Conservation (phyloP, 23 tunicate genomes). For the Styela clava region DNA sequence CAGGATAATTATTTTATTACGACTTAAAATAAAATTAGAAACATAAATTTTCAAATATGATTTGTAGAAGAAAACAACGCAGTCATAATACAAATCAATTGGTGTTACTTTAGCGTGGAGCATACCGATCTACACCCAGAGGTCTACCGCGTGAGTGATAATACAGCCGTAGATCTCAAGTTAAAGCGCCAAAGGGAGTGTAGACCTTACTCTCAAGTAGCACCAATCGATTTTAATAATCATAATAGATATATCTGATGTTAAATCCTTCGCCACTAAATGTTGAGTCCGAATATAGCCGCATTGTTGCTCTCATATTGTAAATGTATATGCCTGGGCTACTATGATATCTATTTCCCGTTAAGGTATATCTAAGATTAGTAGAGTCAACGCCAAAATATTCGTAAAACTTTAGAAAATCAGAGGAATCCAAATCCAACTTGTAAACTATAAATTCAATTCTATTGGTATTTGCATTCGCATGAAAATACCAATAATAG, state of each 20-base stretch:
- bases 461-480: neutral
- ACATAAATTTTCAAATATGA: no score
- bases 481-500: conserved; percentile 12
- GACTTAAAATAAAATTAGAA: no score
- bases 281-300: neutral
- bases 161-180: no score
- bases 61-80: no score
- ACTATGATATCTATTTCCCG: neutral
- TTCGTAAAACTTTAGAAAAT: neutral
- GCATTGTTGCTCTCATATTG: neutral
- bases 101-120: no score
- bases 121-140: no score
- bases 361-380: neutral
- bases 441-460: neutral
- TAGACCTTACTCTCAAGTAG: no score
- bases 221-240: no score
- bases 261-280: conserved; percentile 1
- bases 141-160: no score
- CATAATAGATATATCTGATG: neutral
- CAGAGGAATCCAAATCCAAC: conserved; percentile 12
- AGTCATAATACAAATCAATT: no score
- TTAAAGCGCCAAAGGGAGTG: no score
- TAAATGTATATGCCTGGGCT: neutral
- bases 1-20: no score
- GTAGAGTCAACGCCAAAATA: neutral